These are phyloP conservation scores for Galagoides demidoff DNA, from an alignment of 2,797 vertebrate genomes.

Conservation along the genomic window DNA sequence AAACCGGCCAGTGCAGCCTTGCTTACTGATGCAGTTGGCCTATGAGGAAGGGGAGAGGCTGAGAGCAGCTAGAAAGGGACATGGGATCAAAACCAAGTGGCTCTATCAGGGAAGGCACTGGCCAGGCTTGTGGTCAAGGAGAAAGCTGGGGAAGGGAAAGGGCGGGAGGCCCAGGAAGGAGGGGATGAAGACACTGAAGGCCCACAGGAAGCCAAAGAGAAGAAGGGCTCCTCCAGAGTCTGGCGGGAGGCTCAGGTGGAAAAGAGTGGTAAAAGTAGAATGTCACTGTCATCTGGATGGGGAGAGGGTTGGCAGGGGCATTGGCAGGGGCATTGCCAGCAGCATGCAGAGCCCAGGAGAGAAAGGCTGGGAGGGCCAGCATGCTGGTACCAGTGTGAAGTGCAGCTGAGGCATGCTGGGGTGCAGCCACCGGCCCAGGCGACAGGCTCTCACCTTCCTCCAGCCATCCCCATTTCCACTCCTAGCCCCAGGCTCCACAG, in stretches of 20 bases:
- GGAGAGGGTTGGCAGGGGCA: neutral
- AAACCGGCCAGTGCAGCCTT: neutral
- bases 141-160: neutral
- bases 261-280: neutral
- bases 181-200: no score
- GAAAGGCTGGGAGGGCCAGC: rapidly evolving
- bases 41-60: neutral
- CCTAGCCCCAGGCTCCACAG: neutral
- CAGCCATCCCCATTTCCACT: neutral
- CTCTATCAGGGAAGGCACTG: rapidly evolving
- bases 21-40: conserved; percentile 15
- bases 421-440: neutral
- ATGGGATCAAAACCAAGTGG: neutral
- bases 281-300: neutral
- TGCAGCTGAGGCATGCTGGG: neutral
- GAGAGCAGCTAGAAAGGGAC: neutral
- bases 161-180: rapidly evolving
- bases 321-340: neutral
- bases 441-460: neutral
- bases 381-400: neutral
- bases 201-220: neutral
- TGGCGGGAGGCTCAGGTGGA: rapidly evolving
- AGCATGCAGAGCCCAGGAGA: neutral
- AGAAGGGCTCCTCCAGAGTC: neutral
- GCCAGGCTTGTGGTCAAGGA: neutral